Base-by-base conservation (phyloP, 2,888 invertebrate species). In the Hydrotaea cyrtoneurina region DNA sequence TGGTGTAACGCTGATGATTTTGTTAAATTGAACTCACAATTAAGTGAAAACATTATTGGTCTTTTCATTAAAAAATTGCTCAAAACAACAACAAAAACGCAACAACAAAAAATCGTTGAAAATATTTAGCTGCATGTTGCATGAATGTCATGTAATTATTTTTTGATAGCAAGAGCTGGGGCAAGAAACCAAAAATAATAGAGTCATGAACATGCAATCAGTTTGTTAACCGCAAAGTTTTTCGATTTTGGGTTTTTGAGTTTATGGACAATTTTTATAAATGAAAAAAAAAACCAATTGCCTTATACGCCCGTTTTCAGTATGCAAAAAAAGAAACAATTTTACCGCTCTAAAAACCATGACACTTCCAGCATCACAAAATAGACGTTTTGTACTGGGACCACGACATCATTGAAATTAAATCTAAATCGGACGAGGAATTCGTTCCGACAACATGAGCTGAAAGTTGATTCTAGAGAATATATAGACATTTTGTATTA, bases 71-170 rank as follows among this genome's bases (percentile, higher is more conserved):
- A 39, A 50, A 39, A 39, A 10, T 39, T 13, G 39, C 31, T 8
- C 11, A 39, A 39, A 39, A 39, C 39, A 10, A 3, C n/a, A 15
- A 13, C 23, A 31, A 4, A 13, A 72, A 72, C n/a, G n/a, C n/a
- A n/a, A n/a, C n/a, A 55, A 55, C 4, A 31, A 19, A 39, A 73
- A 62, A 39, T 64, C n/a, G 43, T 19, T 31, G 26, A 46, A 15
- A 46, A 74, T 50, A 36, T 74, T 26, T 11, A 31, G 50, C 74
- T 57, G 74, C 71, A 71, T 75, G 50, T 72, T 39, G 55, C 76
- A 77, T 77, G 77, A 77, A 57, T 43, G 69, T 17, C 77, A 57
- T 77, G 77, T 69, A 77, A 77, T 69, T 69, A 57, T 77, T 77
- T 77, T 31, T 77, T 69, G 23, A 66, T 76, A 21, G 69, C 62